Base-by-base conservation (phyloP, 2,113 vertebrate species). In the Passer montanus region DNA sequence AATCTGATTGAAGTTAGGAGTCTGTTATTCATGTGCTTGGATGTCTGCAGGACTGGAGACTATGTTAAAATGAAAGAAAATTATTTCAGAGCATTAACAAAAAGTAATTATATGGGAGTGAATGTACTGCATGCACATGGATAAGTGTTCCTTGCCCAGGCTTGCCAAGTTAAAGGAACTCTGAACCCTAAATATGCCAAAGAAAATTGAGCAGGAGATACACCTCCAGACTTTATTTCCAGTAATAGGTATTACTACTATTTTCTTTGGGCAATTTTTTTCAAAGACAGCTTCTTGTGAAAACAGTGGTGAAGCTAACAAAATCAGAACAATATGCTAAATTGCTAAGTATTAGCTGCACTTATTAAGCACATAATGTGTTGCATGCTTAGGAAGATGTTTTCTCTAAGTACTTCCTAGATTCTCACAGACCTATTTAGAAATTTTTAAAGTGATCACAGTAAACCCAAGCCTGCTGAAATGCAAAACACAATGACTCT, bases 1-100 rank as follows among this genome's bases (percentile, higher is more conserved):
- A 97, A 79, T 82, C 31, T 92, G 89, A 91, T 89, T 94, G 91
- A 94, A 89, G 87, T 84, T 92, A 84, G 37, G 37, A 82, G 66
- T 84, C 89, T 92, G 77, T 73, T 95, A 89, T 56, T 97, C 69
- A 35, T 33, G 66, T 78, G 37, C 62, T 92, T 84, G 53, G 79
- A 68, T 56, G 77, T 89, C 85, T 89, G 60, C 62, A 87, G 77
- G 74, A 37, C 62, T 67, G 68, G 52, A 90, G 35, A 87, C 44
- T 76, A 47, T 10, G n/a, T 46, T 41, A 89, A 88, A 96, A 93
- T 50, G 16, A 84, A 90, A 94, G 75, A 95, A 89, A 87, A 87
- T 11, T 8, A 68, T 89, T 92, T 92, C 74, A 82, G 82, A 64
- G 13, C 53, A 87, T 87, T 95, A 92, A 79, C 62, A 60, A 78